A percentile compares a stretch with the other conserved stretches of the same genome.
Evolutionary conservation across 2,888 invertebrate species (phyloP).

Genomic region (Steinernema hermaphroditum): DNA sequence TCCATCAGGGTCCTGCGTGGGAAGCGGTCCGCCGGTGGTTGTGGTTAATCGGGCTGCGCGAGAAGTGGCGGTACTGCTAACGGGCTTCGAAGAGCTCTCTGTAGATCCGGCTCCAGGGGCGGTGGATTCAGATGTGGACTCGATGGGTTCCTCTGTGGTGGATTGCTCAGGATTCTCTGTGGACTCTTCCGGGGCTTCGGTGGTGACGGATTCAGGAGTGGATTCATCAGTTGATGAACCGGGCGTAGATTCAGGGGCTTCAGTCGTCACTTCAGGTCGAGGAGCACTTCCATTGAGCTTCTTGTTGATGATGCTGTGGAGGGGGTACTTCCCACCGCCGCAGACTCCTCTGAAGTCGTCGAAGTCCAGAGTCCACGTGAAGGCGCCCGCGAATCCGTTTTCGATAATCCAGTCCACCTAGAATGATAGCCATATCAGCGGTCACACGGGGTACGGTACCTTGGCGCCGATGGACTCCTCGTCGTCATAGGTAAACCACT

Average conservation of each 20-base stretch:
- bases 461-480: conserved; percentile 74
- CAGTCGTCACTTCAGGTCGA: too few species aligned
- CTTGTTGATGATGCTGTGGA: neutral
- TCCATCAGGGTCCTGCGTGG: too few species aligned
- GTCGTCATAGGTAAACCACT: conserved; percentile 92
- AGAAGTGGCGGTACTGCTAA: too few species aligned
- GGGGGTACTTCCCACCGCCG: neutral
- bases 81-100: too few species aligned
- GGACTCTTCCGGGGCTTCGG: too few species aligned
- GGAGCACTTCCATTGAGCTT: neutral
- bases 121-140: too few species aligned
- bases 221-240: conserved; percentile 34
- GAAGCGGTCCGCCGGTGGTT: too few species aligned
- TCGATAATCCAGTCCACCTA: neutral
- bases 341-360: conserved; percentile 1
- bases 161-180: too few species aligned
- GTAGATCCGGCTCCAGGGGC: too few species aligned
- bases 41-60: too few species aligned
- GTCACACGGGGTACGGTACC: neutral
- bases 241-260: too few species aligned
- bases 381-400: neutral
- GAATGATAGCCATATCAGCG: neutral
- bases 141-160: too few species aligned
- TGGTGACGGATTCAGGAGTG: conserved; percentile 43
- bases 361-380: conserved; percentile 1